These are phyloP conservation scores for Chrysomallon squamiferum DNA, from an alignment of 1,140 invertebrate genomes.

Conservation along the genomic window DNA sequence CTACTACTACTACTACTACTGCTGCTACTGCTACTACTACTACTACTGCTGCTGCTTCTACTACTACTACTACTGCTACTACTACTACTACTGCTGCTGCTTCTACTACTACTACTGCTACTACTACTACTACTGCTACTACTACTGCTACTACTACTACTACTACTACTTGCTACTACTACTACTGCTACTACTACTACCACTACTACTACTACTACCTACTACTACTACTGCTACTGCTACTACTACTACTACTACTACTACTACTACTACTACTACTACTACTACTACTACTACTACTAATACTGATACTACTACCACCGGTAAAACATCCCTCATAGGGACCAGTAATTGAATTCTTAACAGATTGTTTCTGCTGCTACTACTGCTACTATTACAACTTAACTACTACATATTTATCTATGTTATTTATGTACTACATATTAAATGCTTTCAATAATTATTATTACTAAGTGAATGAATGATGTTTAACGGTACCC, in stretches of 20 bases:
- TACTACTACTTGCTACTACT: conserved; percentile 15
- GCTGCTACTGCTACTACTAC: conserved; percentile 24
- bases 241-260: conserved; percentile 19
- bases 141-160: conserved; percentile 22
- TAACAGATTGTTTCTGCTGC: too few species aligned
- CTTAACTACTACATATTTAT: too few species aligned
- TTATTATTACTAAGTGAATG: too few species aligned
- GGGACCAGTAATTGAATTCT: too few species aligned
- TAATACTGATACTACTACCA: too few species aligned
- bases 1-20: conserved; percentile 27
- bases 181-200: conserved; percentile 13
- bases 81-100: conserved; percentile 24
- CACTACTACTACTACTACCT: conserved; percentile 26
- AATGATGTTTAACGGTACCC: too few species aligned
- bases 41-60: conserved; percentile 12
- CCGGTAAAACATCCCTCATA: too few species aligned
- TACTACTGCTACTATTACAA: too few species aligned
- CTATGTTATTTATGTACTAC: too few species aligned
- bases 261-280: conserved; percentile 16
- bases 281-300: too few species aligned
- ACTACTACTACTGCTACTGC: conserved; percentile 24
- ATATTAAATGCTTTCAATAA: too few species aligned
- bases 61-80: conserved; percentile 9
- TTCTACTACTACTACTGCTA: conserved; percentile 24
- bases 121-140: conserved; percentile 27